A percentile compares a stretch with the other conserved stretches of the same genome.
phyloP scores from a whole-genome alignment of 2,888 invertebrate genomes.

The Ashinkailepas kermadecensis region DNA sequence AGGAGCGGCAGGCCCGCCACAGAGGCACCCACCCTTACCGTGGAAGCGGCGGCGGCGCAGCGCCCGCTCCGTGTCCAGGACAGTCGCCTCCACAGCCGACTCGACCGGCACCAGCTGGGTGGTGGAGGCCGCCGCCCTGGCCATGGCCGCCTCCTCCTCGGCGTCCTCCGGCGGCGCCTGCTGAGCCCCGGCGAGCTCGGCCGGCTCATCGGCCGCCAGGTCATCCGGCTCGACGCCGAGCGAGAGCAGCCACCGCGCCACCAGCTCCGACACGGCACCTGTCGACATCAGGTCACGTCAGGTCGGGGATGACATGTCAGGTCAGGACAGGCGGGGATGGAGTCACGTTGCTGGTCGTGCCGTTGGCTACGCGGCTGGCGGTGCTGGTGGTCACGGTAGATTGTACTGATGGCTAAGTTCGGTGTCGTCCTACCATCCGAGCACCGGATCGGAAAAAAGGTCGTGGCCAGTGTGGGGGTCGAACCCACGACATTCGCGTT shows the following conservation, averaged over 20 bases:
- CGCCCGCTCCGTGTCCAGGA: not conserved
- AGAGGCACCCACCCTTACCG: not conserved
- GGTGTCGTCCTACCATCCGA: no score
- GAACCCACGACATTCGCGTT: no score
- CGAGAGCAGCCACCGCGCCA: conserved; percentile 74
- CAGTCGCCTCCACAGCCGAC: not conserved
- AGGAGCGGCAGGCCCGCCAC: no score
- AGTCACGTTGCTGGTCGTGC: no score
- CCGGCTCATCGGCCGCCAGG: not conserved
- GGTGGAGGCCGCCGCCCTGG: not conserved
- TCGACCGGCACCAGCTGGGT: not conserved
- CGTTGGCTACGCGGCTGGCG: no score
- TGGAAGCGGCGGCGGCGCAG: not conserved
- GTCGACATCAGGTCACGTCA: conserved; percentile 40
- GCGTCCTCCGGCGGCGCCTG: conserved; percentile 17
- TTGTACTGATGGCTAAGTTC: no score
- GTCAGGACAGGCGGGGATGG: no score
- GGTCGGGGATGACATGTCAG: no score
- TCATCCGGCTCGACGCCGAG: conserved; percentile 59
- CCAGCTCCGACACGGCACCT: conserved; percentile 78
- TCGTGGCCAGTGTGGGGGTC: no score
- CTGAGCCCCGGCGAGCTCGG: not conserved
- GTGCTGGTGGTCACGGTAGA: no score
- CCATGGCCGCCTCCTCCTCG: not conserved
- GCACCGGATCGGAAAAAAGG: no score